Evolutionary conservation across 2,888 invertebrate genomes (phyloP).

Genomic region (Oxyteleia sp.): DNA sequence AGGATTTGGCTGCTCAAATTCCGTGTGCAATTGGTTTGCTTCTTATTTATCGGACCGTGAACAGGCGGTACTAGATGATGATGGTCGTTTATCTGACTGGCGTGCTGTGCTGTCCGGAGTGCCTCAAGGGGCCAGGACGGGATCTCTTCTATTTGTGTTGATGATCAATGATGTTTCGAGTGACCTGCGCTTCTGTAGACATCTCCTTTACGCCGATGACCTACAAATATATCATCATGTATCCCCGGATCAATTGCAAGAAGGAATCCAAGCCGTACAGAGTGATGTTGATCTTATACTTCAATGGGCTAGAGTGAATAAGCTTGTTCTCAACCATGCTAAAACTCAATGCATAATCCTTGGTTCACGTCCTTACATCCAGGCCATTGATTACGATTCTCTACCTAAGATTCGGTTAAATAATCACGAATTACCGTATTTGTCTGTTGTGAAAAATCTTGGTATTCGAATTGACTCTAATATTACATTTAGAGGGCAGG

Average conservation of each 20-base stretch:
- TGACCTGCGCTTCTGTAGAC: neutral
- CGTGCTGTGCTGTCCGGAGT: neutral
- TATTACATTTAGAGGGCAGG: neutral
- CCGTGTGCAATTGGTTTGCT: conserved; percentile 4
- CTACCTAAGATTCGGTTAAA: neutral
- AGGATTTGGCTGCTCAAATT: neutral
- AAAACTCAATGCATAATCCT: too few relatives aligned
- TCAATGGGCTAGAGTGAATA: too few relatives aligned
- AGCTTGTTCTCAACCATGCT: too few relatives aligned
- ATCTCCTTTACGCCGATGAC: neutral
- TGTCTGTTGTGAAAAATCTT: neutral
- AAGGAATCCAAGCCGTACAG: too few relatives aligned
- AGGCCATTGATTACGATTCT: neutral
- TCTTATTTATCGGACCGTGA: conserved; percentile 3
- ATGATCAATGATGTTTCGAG: neutral
- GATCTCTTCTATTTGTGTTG: conserved; percentile 1
- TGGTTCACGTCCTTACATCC: neutral
- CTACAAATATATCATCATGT: too few relatives aligned
- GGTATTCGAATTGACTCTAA: neutral
- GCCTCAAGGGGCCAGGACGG: conserved; percentile 11
- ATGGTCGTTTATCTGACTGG: neutral
- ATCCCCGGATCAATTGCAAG: too few relatives aligned
- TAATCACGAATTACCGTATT: neutral
- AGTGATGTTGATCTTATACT: too few relatives aligned
- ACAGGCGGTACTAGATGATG: neutral